Percentiles rank a stretch among this genome's conserved stretches.
Conservation (phyloP, 2,113 vertebrate genomes). For the Cephalophus harveyi region DNA sequence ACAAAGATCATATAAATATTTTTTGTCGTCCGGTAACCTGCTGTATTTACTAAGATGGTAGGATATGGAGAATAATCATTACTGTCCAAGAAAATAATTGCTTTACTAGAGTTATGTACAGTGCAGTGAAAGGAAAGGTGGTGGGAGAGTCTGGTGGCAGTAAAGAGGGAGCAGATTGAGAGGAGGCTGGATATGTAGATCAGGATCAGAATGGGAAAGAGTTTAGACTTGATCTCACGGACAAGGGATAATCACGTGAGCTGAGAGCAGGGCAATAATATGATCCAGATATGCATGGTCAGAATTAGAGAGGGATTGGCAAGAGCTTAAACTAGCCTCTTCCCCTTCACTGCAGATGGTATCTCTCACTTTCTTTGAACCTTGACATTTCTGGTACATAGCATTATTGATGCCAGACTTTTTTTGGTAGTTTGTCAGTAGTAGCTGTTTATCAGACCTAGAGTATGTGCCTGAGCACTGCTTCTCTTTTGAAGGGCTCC, state of each 20-base stretch:
- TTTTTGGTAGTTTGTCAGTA: neutral
- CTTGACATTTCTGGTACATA: neutral
- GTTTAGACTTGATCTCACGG: neutral
- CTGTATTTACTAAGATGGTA: neutral
- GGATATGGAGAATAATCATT: neutral
- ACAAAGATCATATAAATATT: neutral
- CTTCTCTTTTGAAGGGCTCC: neutral
- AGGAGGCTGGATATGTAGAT: fast-evolving
- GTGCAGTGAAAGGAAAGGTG: neutral
- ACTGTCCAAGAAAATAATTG: neutral
- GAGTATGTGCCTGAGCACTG: neutral
- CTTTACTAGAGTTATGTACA: fast-evolving
- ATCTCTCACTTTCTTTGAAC: neutral
- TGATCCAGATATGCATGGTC: neutral
- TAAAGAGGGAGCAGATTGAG: neutral
- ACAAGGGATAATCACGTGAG: neutral
- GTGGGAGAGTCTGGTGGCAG: too few species aligned
- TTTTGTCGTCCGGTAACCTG: neutral
- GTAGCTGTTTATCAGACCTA: neutral
- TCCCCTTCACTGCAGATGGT: neutral
- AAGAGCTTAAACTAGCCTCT: neutral
- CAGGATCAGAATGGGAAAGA: neutral
- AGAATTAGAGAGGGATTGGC: neutral
- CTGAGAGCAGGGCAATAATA: neutral
- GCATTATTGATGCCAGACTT: neutral